Evolutionary conservation across 2,113 vertebrate species (phyloP), one percentile per base, ranked within the genome.

Genomic region (Cromileptes altivelis): DNA sequence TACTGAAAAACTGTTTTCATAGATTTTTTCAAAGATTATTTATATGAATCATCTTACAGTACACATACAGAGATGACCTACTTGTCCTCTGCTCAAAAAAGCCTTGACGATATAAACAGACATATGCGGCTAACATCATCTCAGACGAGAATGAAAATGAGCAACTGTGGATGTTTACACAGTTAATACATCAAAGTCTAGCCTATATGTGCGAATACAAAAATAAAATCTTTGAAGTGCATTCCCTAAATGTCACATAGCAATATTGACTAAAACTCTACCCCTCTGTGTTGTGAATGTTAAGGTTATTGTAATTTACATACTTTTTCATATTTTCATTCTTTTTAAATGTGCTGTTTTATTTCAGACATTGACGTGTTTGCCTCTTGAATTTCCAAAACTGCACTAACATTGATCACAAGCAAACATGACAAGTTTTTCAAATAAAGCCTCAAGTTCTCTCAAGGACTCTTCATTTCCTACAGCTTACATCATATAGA

Each of bases 391-490:
- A 18, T 73, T 19, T 70, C 72, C 13, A 88, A 52, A 78, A 49
- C 50, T 15, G 6, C 10, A 19, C 23, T 33, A 70, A 72, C 77
- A 52, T 12, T 57, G 17, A 72, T 88, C 79, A 78, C 63, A 70
- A 65, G 69, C 37, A 86, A 81, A 82, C 70, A 78, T 47, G 64
- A 74, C 76, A 75, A 4, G 56, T 80, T 86, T 75, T 80, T 74
- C 27, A 72, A 70, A 78, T 56, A 63, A 86, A 70, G 21, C 56
- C 52, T 63, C 33, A 58, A 75, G 75, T 21, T 78, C 42, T 75
- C 69, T 82, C 74, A 90, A 88, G 89, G 75, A 90, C 85, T 88
- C 78, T n/a, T 68, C 63, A 25, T 89, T 89, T 89, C 79, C 78
- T 62, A 42, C 75, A 52, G 45, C 72, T 89, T 88, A 85, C 89